Evolutionary conservation across 2,797 vertebrate species (phyloP), one percentile per base, ranked within the genome.

Genomic region (Rousettus madagascariensis): DNA sequence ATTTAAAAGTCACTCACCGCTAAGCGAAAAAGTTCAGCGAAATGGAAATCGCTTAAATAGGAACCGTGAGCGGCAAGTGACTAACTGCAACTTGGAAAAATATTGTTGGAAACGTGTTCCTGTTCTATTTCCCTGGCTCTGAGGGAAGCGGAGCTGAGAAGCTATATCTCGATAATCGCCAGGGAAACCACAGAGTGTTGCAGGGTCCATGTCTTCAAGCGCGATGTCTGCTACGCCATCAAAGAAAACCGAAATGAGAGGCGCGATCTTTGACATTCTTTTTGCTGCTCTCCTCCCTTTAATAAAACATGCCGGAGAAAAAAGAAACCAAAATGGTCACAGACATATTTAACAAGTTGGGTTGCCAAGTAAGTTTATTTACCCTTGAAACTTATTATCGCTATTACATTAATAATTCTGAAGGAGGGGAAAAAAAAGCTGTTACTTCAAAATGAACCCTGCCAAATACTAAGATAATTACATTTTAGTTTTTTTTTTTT

Each of bases 191-290:
- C 17, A 11, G 71, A 10, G 16, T 0, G 9, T 13, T 33, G 46
- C 17, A 2, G 75, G 74, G 22, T 33, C 0, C 1, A 1, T 8
- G n/a, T 68, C 79, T n/a, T 51, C 86, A 17, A 8, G 16, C 2
- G 1, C 1, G 16, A 57, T 11, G 33, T 24, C 3, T 5, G 0
- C 5, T 2, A 13, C 0, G 0, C 33, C 71, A 55, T 20, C 38
- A 36, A 61, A 75, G 30, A 51, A 38, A 38, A 57, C 30, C 1
- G 28, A n/a, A 43, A 38, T 1, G 17, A 20, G 11, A 36, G 26
- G 11, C 0, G 1, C 3, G 1, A 15, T 24, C 38, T 38, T 41
- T 2, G 2, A 1, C 0, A 8, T 2, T 3, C 38, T 8, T 15
- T 10, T 24, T 24, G 8, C 28, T 1, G 0, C 10, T 26, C 24